Evolutionary conservation across 2,797 vertebrate genomes (phyloP), one percentile per base, ranked within the genome.

Genomic region (Babyrousa celebensis): DNA sequence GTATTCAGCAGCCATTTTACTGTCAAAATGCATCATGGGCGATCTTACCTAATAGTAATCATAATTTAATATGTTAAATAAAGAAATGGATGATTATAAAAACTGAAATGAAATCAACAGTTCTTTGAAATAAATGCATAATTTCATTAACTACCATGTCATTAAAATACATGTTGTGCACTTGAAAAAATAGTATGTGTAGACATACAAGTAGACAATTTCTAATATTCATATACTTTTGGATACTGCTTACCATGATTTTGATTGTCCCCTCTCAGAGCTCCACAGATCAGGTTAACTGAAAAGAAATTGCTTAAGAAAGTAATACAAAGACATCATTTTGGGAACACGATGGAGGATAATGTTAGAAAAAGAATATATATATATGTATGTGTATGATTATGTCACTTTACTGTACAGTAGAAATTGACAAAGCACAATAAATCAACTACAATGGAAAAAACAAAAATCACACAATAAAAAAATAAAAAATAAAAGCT

Each of bases 1-100:
- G 58, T 11, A 29, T 40, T 83, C 79, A 70, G 6, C 40, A 40
- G 10, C 12, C 2, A 52, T 80, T 68, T 84, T 62, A 80, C 92
- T n/a, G 8, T 80, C 63, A 75, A 89, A 91, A 25, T 60, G 43
- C 48, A 29, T 40, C 67, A 68, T 72, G 1, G 1, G 5, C 20
- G 25, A 58, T 96, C 5, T n/a, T 16, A 87, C 0, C 5, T 43
- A 68, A 85, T 71, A 83, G 65, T 15, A 62, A 75, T 52, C 16
- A 52, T 83, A 78, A 77, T 75, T 84, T 70, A 91, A 88, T 72
- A 62, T 54, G 2, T 58, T 82, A 90, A 87, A 63, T 63, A 21
- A 56, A 12, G 95, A 89, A 92, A 72, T 60, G 10, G 16, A 62
- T 85, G 5, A 16, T 94, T 11, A 67, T 70, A 52, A 6, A 89